phyloP scores from a whole-genome alignment of 2,797 vertebrate genomes.

The Catostomus latipinnis region DNA sequence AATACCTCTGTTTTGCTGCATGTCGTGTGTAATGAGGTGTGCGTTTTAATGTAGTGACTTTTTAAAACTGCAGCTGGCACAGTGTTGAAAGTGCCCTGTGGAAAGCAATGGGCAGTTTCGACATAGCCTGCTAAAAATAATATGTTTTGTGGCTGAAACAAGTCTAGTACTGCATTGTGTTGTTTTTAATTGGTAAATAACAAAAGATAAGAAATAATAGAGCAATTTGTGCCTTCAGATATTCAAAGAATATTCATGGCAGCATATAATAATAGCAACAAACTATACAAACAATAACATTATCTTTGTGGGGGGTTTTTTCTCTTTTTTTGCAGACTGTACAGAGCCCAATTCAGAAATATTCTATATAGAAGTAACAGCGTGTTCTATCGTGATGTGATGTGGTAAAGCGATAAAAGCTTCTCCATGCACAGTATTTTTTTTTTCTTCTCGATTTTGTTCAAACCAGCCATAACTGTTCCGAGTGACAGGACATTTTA shows the following conservation, averaged over 20 bases:
- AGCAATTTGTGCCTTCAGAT: conserved; percentile 7
- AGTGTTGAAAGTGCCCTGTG: neutral
- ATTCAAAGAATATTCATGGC: conserved; percentile 20
- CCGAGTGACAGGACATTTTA: no score
- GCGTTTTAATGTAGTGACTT: neutral
- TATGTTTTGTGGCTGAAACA: conserved; percentile 18
- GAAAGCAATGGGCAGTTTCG: neutral
- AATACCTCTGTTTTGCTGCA: neutral
- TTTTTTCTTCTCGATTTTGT: no score
- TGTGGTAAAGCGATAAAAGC: no score
- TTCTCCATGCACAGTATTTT: no score
- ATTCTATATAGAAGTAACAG: no score
- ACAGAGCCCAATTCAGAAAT: no score
- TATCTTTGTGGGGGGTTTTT: no score
- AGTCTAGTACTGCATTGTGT: neutral
- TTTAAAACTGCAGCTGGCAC: neutral
- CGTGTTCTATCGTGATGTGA: no score
- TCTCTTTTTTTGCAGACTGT: no score
- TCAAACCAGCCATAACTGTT: no score
- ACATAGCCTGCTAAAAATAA: neutral
- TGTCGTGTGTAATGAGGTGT: neutral
- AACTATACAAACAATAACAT: neutral
- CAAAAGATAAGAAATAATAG: conserved; percentile 22
- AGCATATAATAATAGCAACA: conserved; percentile 24
- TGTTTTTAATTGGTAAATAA: neutral